Base-by-base conservation (phyloP, 2,888 invertebrate genomes). In the Apamea epomidion region DNA sequence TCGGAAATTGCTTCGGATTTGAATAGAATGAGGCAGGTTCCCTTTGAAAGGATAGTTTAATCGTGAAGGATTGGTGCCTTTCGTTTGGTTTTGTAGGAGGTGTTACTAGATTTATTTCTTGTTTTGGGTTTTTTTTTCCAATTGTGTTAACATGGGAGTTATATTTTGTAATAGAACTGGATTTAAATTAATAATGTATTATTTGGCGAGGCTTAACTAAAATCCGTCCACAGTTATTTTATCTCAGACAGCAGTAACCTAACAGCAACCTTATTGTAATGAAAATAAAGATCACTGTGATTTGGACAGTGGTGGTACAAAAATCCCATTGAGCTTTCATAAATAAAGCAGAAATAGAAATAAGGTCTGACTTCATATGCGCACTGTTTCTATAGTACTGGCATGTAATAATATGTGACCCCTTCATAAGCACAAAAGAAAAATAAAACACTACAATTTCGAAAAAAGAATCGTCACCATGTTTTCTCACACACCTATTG, bases 1-100 rank as follows among this genome's bases (percentile, higher is more conserved):
- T 62, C 81, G 88, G 91, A 91, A 93, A 94, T 93, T 92, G 92
- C 89, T 90, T 91, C 78, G 81, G 90, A 91, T 90, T 90, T 91
- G 87, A 89, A 89, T 90, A 88, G 87, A 90, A 87, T 87, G 81
- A 89, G 86, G 83, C 89, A 85, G 87, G 87, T 84, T 87, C 81
- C 81, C 88, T 87, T 88, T 89, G 87, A 88, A 74, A 87, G 89
- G 83, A 87, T 89, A 84, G 84, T 89, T 90, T 90, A 85, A 86
- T 90, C 85, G 86, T 87, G 79, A 80, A 83, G 21, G 78, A 82
- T 88, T 82, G 79, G 74, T 83, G 71, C 82, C 81, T 86, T 81
- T 76, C 74, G 64, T 81, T 82, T 76, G 51, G 71, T 76, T 74
- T 65, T 76, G 60, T 25, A 29, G n/a, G 21, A 73, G 64, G 70